Evolutionary conservation across 2,888 invertebrate species (phyloP).

Genomic region (Digitonthophagus gazella): DNA sequence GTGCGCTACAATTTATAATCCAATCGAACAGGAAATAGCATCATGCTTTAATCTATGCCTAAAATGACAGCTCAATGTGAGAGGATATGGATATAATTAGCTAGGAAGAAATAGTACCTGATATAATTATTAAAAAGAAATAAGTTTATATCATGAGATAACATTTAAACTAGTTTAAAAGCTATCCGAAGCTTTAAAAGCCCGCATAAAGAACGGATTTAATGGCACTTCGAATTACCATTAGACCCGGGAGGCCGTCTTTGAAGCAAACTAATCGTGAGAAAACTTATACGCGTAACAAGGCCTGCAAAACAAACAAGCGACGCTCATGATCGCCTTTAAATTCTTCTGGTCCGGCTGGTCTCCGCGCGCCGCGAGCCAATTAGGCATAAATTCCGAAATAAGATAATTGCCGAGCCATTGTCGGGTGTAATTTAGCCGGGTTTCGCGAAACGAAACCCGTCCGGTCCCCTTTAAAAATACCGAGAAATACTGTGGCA

Average conservation of each 20-base stretch:
- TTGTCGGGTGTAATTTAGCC: conserved; percentile 14
- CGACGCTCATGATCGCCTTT: not conserved
- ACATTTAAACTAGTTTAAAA: too few relatives aligned
- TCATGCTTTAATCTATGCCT: too few relatives aligned
- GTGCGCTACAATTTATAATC: too few relatives aligned
- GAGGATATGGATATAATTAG: too few relatives aligned
- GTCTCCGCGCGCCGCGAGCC: not conserved
- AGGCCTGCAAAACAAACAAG: not conserved
- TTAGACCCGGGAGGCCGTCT: not conserved
- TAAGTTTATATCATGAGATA: too few relatives aligned
- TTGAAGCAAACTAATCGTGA: not conserved
- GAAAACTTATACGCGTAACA: not conserved
- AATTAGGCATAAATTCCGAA: conserved; percentile 13
- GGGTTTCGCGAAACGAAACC: conserved; percentile 3
- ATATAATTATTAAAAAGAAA: too few relatives aligned
- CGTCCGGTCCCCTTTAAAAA: conserved; percentile 11
- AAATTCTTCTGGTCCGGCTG: not conserved
- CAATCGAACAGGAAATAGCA: too few relatives aligned
- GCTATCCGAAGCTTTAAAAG: too few relatives aligned
- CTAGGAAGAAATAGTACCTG: too few relatives aligned
- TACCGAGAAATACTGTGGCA: conserved; percentile 5
- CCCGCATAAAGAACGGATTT: not conserved
- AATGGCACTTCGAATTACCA: not conserved
- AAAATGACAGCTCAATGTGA: too few relatives aligned
- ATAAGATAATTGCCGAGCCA: conserved; percentile 14